Conservation (phyloP, 2,797 vertebrate genomes). For the Remorina albescens region DNA sequence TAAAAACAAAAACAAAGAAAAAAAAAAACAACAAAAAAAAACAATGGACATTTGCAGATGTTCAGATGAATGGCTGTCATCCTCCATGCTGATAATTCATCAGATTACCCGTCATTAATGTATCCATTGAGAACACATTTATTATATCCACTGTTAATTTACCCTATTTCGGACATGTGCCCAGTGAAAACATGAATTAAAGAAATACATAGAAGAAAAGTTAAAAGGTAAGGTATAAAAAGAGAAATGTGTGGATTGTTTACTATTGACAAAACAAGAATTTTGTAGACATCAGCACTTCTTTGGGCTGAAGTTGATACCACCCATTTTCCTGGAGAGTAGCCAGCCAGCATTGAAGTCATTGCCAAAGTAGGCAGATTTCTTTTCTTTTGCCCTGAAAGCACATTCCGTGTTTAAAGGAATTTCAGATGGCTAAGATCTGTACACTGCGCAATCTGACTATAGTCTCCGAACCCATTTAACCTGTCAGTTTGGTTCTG, state of each 20-base stretch:
- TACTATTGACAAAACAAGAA: slow-evolving; percentile 20
- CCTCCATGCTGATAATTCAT: slow-evolving; percentile 12
- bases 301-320: slow-evolving; percentile 40
- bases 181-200: neutral
- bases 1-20: slow-evolving; percentile 1
- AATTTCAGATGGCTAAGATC: slow-evolving; percentile 50
- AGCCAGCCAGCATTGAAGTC: slow-evolving; percentile 54
- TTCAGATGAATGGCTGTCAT: slow-evolving; percentile 9
- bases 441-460: neutral
- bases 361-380: slow-evolving; percentile 56
- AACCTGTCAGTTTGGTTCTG: slow-evolving; percentile 15
- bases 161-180: neutral
- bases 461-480: slow-evolving; percentile 19
- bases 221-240: neutral
- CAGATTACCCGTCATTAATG: neutral
- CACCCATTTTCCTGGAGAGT: slow-evolving; percentile 36
- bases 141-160: neutral
- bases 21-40: neutral
- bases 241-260: slow-evolving; percentile 9
- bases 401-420: slow-evolving; percentile 61
- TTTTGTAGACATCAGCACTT: slow-evolving; percentile 47
- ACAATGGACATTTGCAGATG: slow-evolving; percentile 35
- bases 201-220: neutral
- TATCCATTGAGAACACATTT: slow-evolving; percentile 2
- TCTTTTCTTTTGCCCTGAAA: slow-evolving; percentile 55